phyloP scores from a whole-genome alignment of 2,113 vertebrate species.

The Lipophrys pholis region DNA sequence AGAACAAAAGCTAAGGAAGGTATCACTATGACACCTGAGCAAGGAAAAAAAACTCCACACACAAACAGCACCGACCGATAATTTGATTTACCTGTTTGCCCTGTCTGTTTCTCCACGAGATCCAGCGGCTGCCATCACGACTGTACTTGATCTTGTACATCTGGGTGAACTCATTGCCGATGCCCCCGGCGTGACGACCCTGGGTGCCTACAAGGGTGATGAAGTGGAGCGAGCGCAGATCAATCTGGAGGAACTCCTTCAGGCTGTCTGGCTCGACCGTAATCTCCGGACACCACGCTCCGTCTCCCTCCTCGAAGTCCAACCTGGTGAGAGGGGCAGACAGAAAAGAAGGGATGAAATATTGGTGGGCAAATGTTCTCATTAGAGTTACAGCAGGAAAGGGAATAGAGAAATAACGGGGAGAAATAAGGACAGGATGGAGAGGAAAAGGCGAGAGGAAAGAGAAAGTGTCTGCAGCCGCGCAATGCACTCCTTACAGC shows the following conservation, averaged over 20 bases:
- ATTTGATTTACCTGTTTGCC: constrained; percentile 86
- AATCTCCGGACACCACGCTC: constrained; percentile 95
- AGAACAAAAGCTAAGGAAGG: too few relatives aligned
- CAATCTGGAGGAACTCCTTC: constrained; percentile 97
- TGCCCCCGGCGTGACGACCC: constrained; percentile 93
- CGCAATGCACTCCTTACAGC: constrained; percentile 39
- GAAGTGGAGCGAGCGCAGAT: constrained; percentile 92
- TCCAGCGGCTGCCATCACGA: constrained; percentile 95
- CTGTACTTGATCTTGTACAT: constrained; percentile 98
- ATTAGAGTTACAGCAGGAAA: constrained; percentile 21
- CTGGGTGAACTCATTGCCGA: constrained; percentile 95
- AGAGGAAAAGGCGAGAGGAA: constrained; percentile 50
- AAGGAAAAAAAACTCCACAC: neutral
- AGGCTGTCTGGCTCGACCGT: constrained; percentile 90
- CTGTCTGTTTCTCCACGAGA: constrained; percentile 93
- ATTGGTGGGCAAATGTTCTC: neutral
- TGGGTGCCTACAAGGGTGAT: constrained; percentile 98
- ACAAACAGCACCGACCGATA: too few relatives aligned
- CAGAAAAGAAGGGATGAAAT: neutral
- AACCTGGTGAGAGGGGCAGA: constrained; percentile 78
- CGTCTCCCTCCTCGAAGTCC: constrained; percentile 94
- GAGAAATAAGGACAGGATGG: constrained; percentile 17
- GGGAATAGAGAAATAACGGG: neutral
- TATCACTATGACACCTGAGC: neutral
- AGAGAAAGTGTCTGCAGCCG: constrained; percentile 43